Conservation (phyloP, 2,113 vertebrate species). For the Thunnus thynnus region DNA sequence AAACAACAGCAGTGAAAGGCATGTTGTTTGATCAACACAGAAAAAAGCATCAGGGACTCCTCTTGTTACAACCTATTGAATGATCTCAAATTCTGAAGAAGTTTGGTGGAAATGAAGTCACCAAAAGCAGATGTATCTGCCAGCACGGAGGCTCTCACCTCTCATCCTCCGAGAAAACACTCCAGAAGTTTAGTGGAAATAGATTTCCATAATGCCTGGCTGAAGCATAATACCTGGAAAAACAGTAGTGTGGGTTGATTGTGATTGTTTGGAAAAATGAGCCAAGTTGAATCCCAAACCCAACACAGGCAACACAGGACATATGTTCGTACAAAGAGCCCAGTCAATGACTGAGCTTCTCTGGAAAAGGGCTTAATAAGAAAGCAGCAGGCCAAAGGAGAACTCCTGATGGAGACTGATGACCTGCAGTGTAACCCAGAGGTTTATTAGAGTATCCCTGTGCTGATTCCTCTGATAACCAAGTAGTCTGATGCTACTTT, state of each 20-base stretch:
- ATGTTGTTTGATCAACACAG: slow-evolving; percentile 60
- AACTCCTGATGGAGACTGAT: slow-evolving; percentile 21
- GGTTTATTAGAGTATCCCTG: background rate
- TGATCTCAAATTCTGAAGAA: slow-evolving; percentile 20
- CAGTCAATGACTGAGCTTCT: background rate
- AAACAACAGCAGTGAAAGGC: slow-evolving; percentile 59
- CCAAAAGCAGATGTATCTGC: slow-evolving; percentile 15
- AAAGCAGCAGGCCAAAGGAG: slow-evolving; percentile 12
- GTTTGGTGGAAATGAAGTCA: slow-evolving; percentile 8
- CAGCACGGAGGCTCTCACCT: slow-evolving; percentile 5
- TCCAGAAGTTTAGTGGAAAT: slow-evolving; percentile 45
- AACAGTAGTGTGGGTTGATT: slow-evolving; percentile 18
- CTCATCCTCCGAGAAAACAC: slow-evolving; percentile 19
- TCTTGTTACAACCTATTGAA: slow-evolving; percentile 11
- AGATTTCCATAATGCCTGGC: slow-evolving; percentile 53
- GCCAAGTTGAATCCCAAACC: slow-evolving; percentile 30
- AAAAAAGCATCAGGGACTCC: slow-evolving; percentile 25
- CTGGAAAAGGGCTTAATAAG: slow-evolving; percentile 36
- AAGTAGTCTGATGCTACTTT: background rate
- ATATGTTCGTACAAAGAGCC: background rate
- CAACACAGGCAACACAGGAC: slow-evolving; percentile 28
- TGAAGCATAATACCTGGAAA: slow-evolving; percentile 53
- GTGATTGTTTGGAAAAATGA: slow-evolving; percentile 42
- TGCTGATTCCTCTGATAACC: background rate
- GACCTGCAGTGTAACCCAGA: background rate